Evolutionary conservation across 2,113 vertebrate genomes (phyloP).

Genomic region (Columbina picui): DNA sequence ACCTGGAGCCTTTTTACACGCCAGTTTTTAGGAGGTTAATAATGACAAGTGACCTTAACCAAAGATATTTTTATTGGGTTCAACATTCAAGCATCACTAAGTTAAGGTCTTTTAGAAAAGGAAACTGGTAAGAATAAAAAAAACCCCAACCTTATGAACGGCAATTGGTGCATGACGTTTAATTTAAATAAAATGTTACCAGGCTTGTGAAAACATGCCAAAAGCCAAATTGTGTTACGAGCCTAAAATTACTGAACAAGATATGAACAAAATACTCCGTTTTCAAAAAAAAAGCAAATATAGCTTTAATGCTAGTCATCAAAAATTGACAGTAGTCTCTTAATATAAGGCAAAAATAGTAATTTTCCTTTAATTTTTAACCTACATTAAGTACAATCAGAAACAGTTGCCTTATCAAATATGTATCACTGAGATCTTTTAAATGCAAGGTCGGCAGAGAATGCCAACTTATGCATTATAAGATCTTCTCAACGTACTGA

Average conservation of each 20-base stretch:
- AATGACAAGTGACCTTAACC: conserved; percentile 28
- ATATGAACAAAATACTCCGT: conserved; percentile 14
- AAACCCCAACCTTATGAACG: not conserved
- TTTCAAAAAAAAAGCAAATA: conserved; percentile 24
- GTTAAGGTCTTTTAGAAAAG: conserved; percentile 22
- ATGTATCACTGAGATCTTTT: conserved; percentile 44
- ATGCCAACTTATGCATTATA: not conserved
- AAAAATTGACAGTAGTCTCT: conserved; percentile 17
- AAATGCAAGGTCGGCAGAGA: not conserved
- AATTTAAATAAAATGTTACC: conserved; percentile 6
- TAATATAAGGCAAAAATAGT: conserved; percentile 56
- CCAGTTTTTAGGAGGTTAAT: not conserved
- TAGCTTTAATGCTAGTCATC: conserved; percentile 32
- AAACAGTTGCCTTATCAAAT: not conserved
- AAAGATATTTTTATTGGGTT: conserved; percentile 45
- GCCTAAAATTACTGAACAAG: not conserved
- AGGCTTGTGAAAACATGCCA: not conserved
- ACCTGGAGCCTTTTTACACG: not conserved
- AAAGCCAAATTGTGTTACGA: not conserved
- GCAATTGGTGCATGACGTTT: conserved; percentile 2
- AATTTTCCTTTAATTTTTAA: conserved; percentile 17
- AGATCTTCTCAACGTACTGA: conserved; percentile 50
- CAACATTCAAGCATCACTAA: conserved; percentile 2
- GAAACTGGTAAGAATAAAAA: not conserved
- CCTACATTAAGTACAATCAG: not conserved